phyloP scores from a whole-genome alignment of 2,888 invertebrate species.

The Himalopsyche tibetana region DNA sequence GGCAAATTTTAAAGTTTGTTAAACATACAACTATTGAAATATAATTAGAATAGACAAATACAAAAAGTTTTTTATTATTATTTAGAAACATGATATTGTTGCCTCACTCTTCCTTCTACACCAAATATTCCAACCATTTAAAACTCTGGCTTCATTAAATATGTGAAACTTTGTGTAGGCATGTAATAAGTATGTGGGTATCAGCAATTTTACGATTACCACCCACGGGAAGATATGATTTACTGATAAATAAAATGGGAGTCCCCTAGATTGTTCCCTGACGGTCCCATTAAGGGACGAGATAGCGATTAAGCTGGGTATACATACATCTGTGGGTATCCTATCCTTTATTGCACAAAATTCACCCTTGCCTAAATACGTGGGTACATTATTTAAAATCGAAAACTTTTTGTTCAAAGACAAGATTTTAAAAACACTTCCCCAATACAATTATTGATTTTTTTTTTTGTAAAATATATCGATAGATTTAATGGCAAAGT shows the following conservation, averaged over 20 bases:
- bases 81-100: no score
- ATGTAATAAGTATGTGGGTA: slow-evolving; percentile 40
- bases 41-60: no score
- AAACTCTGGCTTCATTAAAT: slow-evolving; percentile 21
- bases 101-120: no score
- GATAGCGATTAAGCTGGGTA: slow-evolving; percentile 52
- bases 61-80: no score
- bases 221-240: slow-evolving; percentile 56
- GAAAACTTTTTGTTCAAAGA: no score
- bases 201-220: slow-evolving; percentile 50
- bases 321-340: slow-evolving; percentile 47
- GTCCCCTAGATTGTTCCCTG: slow-evolving; percentile 42
- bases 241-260: slow-evolving; percentile 58
- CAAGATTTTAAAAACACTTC: no score
- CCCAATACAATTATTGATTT: no score
- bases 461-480: no score
- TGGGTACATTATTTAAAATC: background rate
- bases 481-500: no score
- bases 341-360: slow-evolving; percentile 54
- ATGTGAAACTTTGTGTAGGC: slow-evolving; percentile 11
- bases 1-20: no score
- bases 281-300: slow-evolving; percentile 44
- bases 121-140: background rate
- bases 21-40: no score
- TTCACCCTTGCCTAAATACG: slow-evolving; percentile 47